A percentile compares a stretch with the other conserved stretches of the same genome.
Conservation (phyloP, 2,797 vertebrate species). For the Molossus alvarezi region DNA sequence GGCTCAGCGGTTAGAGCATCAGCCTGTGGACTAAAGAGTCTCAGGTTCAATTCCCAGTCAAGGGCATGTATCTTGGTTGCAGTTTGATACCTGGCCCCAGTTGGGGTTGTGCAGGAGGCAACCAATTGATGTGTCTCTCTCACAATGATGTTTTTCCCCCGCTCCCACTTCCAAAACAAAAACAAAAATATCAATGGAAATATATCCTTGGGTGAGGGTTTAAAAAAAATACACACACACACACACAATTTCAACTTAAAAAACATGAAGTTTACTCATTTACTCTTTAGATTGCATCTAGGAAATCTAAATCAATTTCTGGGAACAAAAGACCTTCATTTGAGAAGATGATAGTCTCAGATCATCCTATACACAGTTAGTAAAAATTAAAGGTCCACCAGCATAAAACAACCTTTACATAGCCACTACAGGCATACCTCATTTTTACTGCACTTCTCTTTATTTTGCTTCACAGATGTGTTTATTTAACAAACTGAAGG, state of each 20-base stretch:
- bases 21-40: too few species aligned
- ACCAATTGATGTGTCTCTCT: too few species aligned
- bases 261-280: neutral
- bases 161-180: too few species aligned
- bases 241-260: neutral
- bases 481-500: neutral
- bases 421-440: neutral
- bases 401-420: neutral
- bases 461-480: neutral
- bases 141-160: too few species aligned
- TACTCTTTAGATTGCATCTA: neutral
- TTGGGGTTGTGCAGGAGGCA: too few species aligned
- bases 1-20: too few species aligned
- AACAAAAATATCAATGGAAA: too few species aligned
- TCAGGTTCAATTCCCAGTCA: too few species aligned
- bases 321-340: neutral
- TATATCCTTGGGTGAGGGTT: too few species aligned
- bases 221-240: too few species aligned
- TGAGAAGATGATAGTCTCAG: neutral
- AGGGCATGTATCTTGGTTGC: too few species aligned
- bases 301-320: neutral
- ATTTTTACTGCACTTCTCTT: neutral
- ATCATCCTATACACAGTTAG: neutral
- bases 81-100: too few species aligned
- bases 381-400: neutral